These are phyloP conservation scores for Gonocerus acuteangulatus DNA, from an alignment of 2,888 invertebrate genomes.

Conservation along the genomic window DNA sequence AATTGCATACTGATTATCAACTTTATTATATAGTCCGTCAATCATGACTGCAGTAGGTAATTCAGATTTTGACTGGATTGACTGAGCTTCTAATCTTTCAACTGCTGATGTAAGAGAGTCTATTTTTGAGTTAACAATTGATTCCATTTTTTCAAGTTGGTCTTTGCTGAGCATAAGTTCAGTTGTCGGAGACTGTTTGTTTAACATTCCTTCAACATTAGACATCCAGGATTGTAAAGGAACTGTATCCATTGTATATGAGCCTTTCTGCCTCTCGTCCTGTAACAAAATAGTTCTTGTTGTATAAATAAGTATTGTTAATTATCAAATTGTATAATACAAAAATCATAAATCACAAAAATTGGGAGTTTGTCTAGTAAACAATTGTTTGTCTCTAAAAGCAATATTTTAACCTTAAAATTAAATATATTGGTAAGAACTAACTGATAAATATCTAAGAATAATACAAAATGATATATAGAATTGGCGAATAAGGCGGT, in stretches of 20 bases:
- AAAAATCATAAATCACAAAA: not conserved
- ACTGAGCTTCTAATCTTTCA: constrained; percentile 32
- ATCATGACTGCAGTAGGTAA: constrained; percentile 33
- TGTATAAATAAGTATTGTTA: not conserved
- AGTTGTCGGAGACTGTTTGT: constrained; percentile 18
- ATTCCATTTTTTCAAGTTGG: constrained; percentile 34
- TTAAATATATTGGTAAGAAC: no score
- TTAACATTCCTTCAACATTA: constrained; percentile 45
- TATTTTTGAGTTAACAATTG: constrained; percentile 32
- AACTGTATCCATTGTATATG: constrained; percentile 36
- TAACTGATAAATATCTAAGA: no score
- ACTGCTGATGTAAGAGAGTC: constrained; percentile 30
- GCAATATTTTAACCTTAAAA: no score
- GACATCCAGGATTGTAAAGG: constrained; percentile 46
- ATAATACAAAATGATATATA: no score
- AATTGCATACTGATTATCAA: constrained; percentile 33
- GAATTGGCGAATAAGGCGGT: no score
- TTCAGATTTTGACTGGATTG: constrained; percentile 39
- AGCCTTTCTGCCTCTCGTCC: constrained; percentile 34
- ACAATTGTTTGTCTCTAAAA: no score
- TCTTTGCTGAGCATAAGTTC: constrained; percentile 12
- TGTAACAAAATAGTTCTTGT: constrained; percentile 32
- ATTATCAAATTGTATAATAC: not conserved
- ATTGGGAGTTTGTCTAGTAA: no score
- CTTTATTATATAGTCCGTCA: constrained; percentile 37